Percentiles rank a stretch among this genome's conserved stretches.
Evolutionary conservation across 2,113 vertebrate species (phyloP).

Genomic region (Willisornis vidua): DNA sequence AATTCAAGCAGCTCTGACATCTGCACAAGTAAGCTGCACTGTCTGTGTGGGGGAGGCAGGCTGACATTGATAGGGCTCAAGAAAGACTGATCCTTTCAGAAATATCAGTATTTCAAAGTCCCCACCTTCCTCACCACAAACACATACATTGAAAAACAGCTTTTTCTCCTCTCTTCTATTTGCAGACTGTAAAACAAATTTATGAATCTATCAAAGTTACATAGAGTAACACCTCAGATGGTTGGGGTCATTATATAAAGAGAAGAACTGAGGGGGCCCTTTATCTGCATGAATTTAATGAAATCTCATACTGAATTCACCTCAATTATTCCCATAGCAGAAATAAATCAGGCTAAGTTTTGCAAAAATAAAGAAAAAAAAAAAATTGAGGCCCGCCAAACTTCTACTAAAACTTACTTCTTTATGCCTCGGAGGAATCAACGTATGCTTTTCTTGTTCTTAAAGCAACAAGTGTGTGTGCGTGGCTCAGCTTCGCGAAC

Average conservation of each 20-base stretch:
- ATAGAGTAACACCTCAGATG: not conserved
- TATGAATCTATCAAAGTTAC: not conserved
- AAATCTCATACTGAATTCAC: not conserved
- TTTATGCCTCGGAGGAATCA: not conserved
- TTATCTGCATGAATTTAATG: not conserved
- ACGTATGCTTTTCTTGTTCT: not conserved
- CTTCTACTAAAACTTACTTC: not conserved
- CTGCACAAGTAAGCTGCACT: accelerated
- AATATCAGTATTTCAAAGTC: not conserved
- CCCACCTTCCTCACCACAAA: not conserved
- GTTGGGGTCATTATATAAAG: not conserved
- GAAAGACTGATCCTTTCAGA: not conserved
- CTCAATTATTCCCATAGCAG: constrained; percentile 5
- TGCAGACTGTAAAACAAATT: not conserved
- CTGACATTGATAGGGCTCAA: not conserved
- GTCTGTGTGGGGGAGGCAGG: not conserved
- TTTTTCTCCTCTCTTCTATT: not conserved
- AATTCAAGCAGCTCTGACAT: not conserved
- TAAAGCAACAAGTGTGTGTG: not conserved
- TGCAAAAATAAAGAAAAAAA: not conserved
- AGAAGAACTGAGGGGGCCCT: not conserved
- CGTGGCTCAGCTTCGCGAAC: too few species aligned
- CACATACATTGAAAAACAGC: not conserved
- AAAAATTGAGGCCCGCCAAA: not conserved
- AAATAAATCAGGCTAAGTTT: not conserved